A percentile compares a stretch with the other conserved stretches of the same genome.
Conservation (phyloP, 2,113 vertebrate species). For the Rallus limicola region DNA sequence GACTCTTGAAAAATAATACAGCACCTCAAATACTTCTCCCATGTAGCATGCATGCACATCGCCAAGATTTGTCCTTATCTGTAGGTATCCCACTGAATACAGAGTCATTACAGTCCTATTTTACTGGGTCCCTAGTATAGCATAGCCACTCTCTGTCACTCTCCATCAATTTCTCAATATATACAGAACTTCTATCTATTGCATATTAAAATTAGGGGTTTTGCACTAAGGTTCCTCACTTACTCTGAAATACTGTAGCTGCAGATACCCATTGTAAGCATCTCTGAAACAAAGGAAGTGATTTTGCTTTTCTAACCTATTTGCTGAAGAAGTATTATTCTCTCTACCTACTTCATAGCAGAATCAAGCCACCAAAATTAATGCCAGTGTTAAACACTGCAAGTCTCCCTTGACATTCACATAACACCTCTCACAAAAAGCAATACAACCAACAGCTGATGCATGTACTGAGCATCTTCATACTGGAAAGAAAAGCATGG, state of each 20-base stretch:
- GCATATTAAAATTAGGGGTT: not conserved
- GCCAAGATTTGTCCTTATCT: not conserved
- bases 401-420: not conserved
- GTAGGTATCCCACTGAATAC: not conserved
- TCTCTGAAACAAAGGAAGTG: not conserved
- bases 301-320: not conserved
- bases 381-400: not conserved
- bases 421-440: accelerated
- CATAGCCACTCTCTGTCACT: too few relatives aligned
- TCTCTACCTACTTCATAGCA: not conserved
- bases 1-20: not conserved
- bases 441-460: not conserved
- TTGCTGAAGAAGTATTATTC: not conserved
- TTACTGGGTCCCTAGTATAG: not conserved
- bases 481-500: not conserved
- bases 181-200: not conserved
- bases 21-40: not conserved
- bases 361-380: not conserved
- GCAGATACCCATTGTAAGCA: not conserved
- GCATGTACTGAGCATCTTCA: not conserved
- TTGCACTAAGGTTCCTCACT: not conserved
- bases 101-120: not conserved
- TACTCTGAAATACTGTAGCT: not conserved
- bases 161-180: not conserved
- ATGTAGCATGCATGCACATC: not conserved